Evolutionary conservation across 2,888 invertebrate genomes (phyloP).

Genomic region (Julus scandinavius): DNA sequence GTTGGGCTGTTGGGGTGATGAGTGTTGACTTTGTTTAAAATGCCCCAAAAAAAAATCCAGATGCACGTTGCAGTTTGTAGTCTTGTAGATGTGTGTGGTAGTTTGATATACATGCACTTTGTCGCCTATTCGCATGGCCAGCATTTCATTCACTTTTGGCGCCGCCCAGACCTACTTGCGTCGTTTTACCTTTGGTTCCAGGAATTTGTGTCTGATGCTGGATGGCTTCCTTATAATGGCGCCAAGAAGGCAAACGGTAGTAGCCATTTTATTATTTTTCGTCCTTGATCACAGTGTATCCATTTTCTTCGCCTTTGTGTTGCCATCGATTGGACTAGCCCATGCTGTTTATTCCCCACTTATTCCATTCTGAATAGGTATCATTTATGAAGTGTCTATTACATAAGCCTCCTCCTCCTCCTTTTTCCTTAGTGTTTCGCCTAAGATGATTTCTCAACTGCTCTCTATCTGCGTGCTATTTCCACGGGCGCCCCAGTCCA

Average conservation of each 20-base stretch:
- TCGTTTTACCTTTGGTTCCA: not conserved
- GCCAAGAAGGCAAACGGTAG: not conserved
- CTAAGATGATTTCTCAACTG: slow-evolving; percentile 36
- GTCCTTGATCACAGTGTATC: not conserved
- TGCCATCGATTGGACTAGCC: slow-evolving; percentile 25
- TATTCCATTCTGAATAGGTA: slow-evolving; percentile 45
- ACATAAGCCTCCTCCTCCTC: slow-evolving; percentile 1
- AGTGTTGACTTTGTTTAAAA: too few relatives aligned
- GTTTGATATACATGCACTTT: too few relatives aligned
- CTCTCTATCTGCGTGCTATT: not conserved
- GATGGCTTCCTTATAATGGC: not conserved
- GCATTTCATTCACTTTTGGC: not conserved
- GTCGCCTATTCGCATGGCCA: too few relatives aligned
- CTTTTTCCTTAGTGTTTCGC: slow-evolving; percentile 22
- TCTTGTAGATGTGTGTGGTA: too few relatives aligned
- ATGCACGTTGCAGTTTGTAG: too few relatives aligned
- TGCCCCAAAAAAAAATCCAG: too few relatives aligned
- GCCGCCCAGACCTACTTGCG: not conserved
- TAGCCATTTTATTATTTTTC: not conserved
- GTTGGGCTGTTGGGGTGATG: too few relatives aligned
- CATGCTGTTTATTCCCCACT: slow-evolving; percentile 36
- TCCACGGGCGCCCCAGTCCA: slow-evolving; percentile 23
- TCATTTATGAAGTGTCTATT: slow-evolving; percentile 46
- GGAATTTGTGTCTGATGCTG: not conserved
- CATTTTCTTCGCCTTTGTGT: slow-evolving; percentile 37